phyloP scores from a whole-genome alignment of 2,888 invertebrate species.

The Leuctra nigra region DNA sequence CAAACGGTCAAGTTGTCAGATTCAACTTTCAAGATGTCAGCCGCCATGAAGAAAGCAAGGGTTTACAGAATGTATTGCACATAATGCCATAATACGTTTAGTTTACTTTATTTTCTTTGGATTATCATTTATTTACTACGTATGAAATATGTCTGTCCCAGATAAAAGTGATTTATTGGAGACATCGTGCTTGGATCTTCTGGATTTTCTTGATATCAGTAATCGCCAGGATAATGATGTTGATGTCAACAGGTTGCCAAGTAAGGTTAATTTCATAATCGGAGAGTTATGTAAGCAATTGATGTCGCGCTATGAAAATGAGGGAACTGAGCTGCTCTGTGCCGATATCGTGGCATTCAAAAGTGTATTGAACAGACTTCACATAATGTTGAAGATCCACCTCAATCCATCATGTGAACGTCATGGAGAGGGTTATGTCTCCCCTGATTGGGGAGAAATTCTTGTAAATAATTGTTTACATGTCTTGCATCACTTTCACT shows the following conservation, averaged over 20 bases:
- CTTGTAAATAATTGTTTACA: background rate
- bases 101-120: no score
- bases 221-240: background rate
- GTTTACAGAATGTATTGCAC: no score
- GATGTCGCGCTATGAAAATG: no score
- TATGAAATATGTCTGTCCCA: no score
- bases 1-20: no score
- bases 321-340: no score
- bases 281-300: background rate
- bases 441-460: background rate
- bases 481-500: background rate
- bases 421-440: background rate
- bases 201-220: background rate
- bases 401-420: background rate
- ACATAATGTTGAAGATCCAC: background rate
- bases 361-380: background rate
- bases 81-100: no score
- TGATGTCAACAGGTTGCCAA: background rate
- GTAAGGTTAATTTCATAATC: background rate
- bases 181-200: background rate
- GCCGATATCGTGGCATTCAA: background rate
- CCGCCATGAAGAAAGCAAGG: no score
- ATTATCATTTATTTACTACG: no score
- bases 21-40: no score
- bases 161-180: no score